Evolutionary conservation across 2,888 invertebrate species (phyloP).

Genomic region (Amphipyra tragopoginis): DNA sequence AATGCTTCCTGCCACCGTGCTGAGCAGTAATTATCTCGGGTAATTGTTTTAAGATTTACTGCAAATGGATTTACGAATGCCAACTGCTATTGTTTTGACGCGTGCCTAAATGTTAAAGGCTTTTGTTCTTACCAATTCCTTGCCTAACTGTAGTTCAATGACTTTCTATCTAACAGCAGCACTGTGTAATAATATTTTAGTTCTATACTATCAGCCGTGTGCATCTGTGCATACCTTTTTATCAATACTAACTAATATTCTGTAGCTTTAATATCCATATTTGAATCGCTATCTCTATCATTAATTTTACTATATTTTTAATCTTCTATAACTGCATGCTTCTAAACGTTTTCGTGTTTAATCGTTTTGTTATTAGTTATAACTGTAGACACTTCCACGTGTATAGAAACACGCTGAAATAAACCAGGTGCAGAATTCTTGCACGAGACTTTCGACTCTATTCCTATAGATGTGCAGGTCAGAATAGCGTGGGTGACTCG

Average conservation of each 20-base stretch:
- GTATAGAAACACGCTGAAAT: slow-evolving; percentile 40
- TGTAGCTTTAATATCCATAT: slow-evolving; percentile 1
- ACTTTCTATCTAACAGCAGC: slow-evolving; percentile 7
- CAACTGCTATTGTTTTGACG: slow-evolving; percentile 32
- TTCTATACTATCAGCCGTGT: slow-evolving; percentile 10
- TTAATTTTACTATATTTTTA: background rate
- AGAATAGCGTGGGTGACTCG: slow-evolving; percentile 23
- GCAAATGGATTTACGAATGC: slow-evolving; percentile 18
- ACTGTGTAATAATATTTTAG: slow-evolving; percentile 7
- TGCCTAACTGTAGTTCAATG: slow-evolving; percentile 12
- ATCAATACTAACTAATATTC: slow-evolving; percentile 16
- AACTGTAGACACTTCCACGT: slow-evolving; percentile 37
- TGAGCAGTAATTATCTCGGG: slow-evolving; percentile 77
- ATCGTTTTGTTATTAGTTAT: slow-evolving; percentile 34
- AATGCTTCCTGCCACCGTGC: slow-evolving; percentile 83
- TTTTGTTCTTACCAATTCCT: slow-evolving; percentile 4
- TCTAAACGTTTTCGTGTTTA: slow-evolving; percentile 25
- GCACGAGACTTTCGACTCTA: slow-evolving; percentile 41
- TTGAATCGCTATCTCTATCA: background rate
- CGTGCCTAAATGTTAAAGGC: slow-evolving; percentile 12
- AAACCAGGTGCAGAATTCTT: slow-evolving; percentile 25
- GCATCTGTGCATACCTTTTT: slow-evolving; percentile 5
- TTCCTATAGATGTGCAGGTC: slow-evolving; percentile 7
- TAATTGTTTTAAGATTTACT: slow-evolving; percentile 67
- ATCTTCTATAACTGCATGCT: slow-evolving; percentile 1